Percentiles rank a stretch among this genome's conserved stretches.
Conservation (phyloP, 2,888 invertebrate genomes). For the Rotaria magnacalcarata region DNA sequence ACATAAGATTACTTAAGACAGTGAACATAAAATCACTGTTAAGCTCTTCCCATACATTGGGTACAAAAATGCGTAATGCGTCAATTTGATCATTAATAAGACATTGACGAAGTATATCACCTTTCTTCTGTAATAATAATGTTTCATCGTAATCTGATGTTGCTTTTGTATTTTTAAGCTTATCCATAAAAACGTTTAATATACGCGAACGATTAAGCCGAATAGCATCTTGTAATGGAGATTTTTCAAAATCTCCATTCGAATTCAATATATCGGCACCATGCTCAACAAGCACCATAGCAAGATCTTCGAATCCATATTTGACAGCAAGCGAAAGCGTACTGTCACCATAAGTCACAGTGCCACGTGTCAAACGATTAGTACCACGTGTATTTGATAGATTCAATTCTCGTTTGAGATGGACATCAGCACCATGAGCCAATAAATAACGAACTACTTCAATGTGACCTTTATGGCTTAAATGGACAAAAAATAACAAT, state of each 20-base stretch:
- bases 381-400: not conserved
- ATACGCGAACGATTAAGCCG: not conserved
- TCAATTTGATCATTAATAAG: conserved; percentile 36
- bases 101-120: conserved; percentile 36
- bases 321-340: not conserved
- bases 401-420: conserved; percentile 1
- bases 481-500: not conserved
- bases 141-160: conserved; percentile 19
- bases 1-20: conserved; percentile 33
- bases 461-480: conserved; percentile 19
- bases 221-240: conserved; percentile 35
- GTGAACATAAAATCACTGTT: conserved; percentile 28
- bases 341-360: conserved; percentile 16
- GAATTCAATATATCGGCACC: not conserved
- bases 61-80: not conserved
- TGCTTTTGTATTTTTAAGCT: conserved; percentile 4
- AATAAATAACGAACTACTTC: not conserved
- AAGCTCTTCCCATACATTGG: conserved; percentile 26
- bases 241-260: conserved; percentile 26
- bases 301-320: conserved; percentile 14
- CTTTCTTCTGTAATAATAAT: conserved; percentile 25
- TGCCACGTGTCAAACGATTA: conserved; percentile 13
- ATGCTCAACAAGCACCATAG: conserved; percentile 10
- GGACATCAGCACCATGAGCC: not conserved
- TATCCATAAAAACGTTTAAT: not conserved